Evolutionary conservation across 2,888 invertebrate species (phyloP).

Genomic region (Oscheius sp.): DNA sequence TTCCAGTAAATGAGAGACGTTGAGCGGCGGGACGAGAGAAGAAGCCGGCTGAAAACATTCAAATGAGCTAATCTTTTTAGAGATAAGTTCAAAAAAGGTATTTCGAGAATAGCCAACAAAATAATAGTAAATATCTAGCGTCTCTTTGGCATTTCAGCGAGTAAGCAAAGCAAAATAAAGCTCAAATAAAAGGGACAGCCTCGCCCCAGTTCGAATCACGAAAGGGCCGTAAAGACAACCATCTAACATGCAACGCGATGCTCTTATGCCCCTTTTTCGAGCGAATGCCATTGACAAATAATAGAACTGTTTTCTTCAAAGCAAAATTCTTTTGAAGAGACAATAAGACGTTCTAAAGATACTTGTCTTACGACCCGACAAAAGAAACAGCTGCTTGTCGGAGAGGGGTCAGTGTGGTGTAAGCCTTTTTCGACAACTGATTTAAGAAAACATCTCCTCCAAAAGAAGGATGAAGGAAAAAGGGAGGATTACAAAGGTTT

Average conservation of each 20-base stretch:
- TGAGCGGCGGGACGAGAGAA: slow-evolving; percentile 15
- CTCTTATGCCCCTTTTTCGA: not conserved
- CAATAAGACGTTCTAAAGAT: no score
- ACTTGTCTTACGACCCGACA: no score
- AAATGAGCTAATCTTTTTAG: not conserved
- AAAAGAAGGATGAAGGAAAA: no score
- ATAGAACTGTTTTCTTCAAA: not conserved
- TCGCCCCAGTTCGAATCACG: no score
- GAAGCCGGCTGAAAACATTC: slow-evolving; percentile 24
- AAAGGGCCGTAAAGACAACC: not conserved
- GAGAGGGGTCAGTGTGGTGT: not conserved
- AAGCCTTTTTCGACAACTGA: not conserved
- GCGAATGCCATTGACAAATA: not conserved
- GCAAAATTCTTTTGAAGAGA: no score
- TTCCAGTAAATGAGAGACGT: slow-evolving; percentile 20
- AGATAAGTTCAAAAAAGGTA: not conserved
- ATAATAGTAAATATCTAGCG: not conserved
- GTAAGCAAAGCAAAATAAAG: not conserved
- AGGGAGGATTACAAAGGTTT: not conserved
- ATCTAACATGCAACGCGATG: not conserved
- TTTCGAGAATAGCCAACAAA: not conserved
- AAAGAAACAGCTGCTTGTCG: no score
- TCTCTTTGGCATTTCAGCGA: not conserved
- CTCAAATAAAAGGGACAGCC: not conserved
- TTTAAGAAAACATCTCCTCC: no score